These are phyloP conservation scores for Bovichtus variegatus DNA, from an alignment of 2,797 vertebrate species.

Conservation along the genomic window DNA sequence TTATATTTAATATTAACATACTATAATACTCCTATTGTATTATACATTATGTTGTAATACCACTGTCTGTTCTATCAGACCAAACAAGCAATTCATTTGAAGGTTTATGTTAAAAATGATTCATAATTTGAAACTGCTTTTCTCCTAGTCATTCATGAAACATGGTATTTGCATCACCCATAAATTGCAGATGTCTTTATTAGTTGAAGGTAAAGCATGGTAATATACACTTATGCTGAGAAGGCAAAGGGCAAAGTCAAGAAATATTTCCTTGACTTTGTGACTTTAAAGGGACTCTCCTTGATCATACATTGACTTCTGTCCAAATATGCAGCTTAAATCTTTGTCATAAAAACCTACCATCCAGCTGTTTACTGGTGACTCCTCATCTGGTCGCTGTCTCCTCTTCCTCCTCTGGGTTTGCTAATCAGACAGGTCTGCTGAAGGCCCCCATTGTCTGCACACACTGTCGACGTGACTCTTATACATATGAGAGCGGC, in stretches of 20 bases:
- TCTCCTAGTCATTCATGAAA: slow-evolving; percentile 17
- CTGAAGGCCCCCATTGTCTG: slow-evolving; percentile 67
- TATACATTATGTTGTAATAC: background rate
- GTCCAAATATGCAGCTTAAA: background rate
- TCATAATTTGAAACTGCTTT: slow-evolving; percentile 13
- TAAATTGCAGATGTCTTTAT: slow-evolving; percentile 23
- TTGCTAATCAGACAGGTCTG: slow-evolving; percentile 73
- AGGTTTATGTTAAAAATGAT: background rate
- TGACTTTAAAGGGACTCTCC: slow-evolving; percentile 22
- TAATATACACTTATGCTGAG: slow-evolving; percentile 1
- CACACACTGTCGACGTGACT: slow-evolving; percentile 73
- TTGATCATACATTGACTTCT: slow-evolving; percentile 19
- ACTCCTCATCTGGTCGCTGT: slow-evolving; percentile 35
- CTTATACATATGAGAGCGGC: slow-evolving; percentile 71
- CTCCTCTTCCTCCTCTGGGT: slow-evolving; percentile 61
- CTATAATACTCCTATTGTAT: background rate
- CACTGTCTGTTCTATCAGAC: background rate
- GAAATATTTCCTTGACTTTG: background rate
- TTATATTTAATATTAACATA: background rate
- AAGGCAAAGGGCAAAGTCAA: slow-evolving; percentile 28
- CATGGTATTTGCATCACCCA: background rate
- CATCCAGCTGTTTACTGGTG: slow-evolving; percentile 58
- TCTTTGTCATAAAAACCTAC: background rate
- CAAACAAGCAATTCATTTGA: background rate
- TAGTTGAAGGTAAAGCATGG: slow-evolving; percentile 12